phyloP scores from a whole-genome alignment of 35 echinoderm and acorn worm species.

The Strongylocentrotus purpuratus region DNA sequence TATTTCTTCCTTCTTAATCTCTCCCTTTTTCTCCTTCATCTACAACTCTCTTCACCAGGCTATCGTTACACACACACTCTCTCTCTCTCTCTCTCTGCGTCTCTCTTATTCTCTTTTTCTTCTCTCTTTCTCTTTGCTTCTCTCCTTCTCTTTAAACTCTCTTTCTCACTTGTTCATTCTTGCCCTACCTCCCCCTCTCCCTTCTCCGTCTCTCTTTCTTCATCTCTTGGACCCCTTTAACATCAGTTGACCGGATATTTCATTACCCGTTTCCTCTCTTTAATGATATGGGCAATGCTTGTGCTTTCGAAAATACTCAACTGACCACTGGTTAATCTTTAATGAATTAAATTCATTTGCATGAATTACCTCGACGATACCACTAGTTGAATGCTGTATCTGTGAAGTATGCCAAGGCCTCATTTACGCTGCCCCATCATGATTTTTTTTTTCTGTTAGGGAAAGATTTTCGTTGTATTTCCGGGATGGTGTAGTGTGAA shows the following conservation, averaged over 20 bases:
- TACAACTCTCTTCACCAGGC: too few relatives aligned
- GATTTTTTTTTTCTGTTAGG: background rate
- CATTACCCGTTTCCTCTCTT: constrained; percentile 5
- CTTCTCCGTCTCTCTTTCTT: background rate
- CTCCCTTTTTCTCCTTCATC: background rate
- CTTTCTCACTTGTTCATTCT: too few relatives aligned
- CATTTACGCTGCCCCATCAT: background rate
- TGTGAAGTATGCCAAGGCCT: background rate
- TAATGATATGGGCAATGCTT: background rate
- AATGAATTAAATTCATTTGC: constrained; percentile 35
- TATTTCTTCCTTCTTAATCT: background rate
- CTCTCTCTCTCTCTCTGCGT: background rate
- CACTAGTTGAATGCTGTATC: background rate
- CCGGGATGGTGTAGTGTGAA: too few relatives aligned
- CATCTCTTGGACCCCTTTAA: background rate
- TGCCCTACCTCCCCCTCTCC: background rate
- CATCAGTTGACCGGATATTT: background rate
- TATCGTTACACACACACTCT: background rate
- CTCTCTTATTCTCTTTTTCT: background rate
- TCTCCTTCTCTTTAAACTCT: too few relatives aligned
- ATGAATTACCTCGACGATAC: background rate
- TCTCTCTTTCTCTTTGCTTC: background rate
- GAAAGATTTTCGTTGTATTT: too few relatives aligned
- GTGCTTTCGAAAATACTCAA: background rate
- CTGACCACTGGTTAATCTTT: constrained; percentile 2